phyloP scores from a whole-genome alignment of 2,113 vertebrate species.

The Cinclus cinclus region DNA sequence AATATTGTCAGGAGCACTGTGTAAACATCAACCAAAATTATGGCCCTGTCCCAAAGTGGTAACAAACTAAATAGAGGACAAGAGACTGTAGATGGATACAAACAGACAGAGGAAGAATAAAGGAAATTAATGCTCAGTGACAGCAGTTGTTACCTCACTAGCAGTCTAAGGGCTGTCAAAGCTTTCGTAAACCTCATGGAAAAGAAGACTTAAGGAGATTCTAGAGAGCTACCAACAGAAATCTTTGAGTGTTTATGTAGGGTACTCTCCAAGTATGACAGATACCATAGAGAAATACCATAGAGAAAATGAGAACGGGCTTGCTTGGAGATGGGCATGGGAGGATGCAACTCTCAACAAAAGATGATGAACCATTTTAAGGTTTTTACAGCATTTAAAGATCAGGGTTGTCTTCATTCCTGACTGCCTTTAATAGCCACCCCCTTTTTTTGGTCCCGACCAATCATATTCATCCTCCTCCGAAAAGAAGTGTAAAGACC shows the following conservation, averaged over 20 bases:
- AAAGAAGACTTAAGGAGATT: not conserved
- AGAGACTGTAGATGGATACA: not conserved
- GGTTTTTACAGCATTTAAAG: not conserved
- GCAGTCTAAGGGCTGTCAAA: not conserved
- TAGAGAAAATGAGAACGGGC: not conserved
- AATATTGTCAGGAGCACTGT: constrained; percentile 3
- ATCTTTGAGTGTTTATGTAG: not conserved
- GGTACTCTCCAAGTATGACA: not conserved
- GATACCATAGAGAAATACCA: not conserved
- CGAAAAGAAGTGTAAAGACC: not conserved
- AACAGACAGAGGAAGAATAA: not conserved
- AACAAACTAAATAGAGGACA: constrained; percentile 3
- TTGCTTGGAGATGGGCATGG: not conserved
- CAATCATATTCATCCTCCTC: not conserved
- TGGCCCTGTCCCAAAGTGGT: not conserved
- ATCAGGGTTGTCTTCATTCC: not conserved
- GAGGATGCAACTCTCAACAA: not conserved
- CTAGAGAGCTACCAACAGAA: not conserved
- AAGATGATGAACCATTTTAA: not conserved
- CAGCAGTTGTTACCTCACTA: not conserved
- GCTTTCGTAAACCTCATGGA: not conserved
- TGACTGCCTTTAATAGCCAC: not conserved
- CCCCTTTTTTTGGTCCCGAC: not conserved
- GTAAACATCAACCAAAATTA: not conserved
- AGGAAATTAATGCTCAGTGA: not conserved